phyloP scores from a whole-genome alignment of 2,113 vertebrate genomes.

The Ancistrus triradiatus region DNA sequence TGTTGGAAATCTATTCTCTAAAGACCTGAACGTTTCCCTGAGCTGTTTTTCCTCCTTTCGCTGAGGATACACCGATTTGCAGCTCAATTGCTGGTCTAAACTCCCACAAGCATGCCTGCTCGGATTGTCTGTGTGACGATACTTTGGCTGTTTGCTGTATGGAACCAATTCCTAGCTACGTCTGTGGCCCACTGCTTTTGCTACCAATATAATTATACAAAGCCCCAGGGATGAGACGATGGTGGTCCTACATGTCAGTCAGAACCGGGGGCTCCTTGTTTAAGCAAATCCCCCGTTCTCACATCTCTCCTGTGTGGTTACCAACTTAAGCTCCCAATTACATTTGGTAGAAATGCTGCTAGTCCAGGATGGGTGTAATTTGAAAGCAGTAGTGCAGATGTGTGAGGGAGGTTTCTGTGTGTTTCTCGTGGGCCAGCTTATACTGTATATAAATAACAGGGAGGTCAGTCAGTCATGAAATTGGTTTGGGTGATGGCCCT shows the following conservation, averaged over 20 bases:
- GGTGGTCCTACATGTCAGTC: conserved; percentile 12
- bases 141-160: conserved; percentile 2
- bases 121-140: conserved; percentile 27
- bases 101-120: conserved; percentile 20
- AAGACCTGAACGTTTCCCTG: conserved; percentile 24
- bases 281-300: background rate
- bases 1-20: conserved; percentile 27
- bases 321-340: background rate
- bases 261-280: conserved; percentile 7
- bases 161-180: conserved; percentile 6
- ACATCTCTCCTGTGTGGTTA: background rate
- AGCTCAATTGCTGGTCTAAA: conserved; percentile 24
- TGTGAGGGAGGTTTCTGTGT: conserved; percentile 16
- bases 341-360: conserved; percentile 4
- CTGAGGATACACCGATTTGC: conserved; percentile 30
- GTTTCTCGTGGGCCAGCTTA: conserved; percentile 1
- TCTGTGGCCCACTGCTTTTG: conserved; percentile 5
- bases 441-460: conserved; percentile 15
- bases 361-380: conserved; percentile 16
- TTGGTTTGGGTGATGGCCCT: conserved; percentile 31
- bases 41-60: conserved; percentile 9
- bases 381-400: conserved; percentile 13
- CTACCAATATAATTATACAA: conserved; percentile 27
- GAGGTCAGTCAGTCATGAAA: conserved; percentile 39
- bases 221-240: conserved; percentile 9